Conservation (phyloP, 2,888 invertebrate species). For the Nomada ferruginata region DNA sequence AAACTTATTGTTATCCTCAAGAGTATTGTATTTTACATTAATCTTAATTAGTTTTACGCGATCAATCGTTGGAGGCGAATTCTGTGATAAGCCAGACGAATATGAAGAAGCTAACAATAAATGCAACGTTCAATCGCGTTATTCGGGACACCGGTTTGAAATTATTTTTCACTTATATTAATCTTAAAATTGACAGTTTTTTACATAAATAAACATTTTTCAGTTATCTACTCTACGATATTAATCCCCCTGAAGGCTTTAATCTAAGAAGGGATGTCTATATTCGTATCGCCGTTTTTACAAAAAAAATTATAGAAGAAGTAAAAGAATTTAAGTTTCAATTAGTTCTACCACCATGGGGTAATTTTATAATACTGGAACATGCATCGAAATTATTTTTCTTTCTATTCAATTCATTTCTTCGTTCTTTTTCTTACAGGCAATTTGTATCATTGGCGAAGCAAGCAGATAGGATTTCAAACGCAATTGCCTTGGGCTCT, state of each 20-base stretch:
- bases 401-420: constrained; percentile 11
- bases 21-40: constrained; percentile 33
- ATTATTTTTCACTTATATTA: constrained; percentile 12
- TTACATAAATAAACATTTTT: constrained; percentile 49
- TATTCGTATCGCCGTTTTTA: constrained; percentile 94
- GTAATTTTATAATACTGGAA: constrained; percentile 80
- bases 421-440: constrained; percentile 66
- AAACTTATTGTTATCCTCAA: constrained; percentile 10
- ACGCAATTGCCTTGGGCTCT: constrained; percentile 90
- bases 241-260: constrained; percentile 98
- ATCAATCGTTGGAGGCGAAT: constrained; percentile 31
- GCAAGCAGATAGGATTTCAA: constrained; percentile 85
- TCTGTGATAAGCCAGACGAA: constrained; percentile 50
- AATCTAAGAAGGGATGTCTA: constrained; percentile 98
- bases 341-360: constrained; percentile 97
- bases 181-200: background rate
- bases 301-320: constrained; percentile 87
- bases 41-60: constrained; percentile 26
- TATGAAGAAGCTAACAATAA: constrained; percentile 29
- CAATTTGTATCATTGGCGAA: constrained; percentile 94
- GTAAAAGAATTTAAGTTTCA: constrained; percentile 85
- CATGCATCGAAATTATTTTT: background rate
- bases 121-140: constrained; percentile 51
- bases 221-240: constrained; percentile 95
- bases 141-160: constrained; percentile 64